Conservation (phyloP, 2,797 vertebrate genomes). For the Intellagama lesueurii region DNA sequence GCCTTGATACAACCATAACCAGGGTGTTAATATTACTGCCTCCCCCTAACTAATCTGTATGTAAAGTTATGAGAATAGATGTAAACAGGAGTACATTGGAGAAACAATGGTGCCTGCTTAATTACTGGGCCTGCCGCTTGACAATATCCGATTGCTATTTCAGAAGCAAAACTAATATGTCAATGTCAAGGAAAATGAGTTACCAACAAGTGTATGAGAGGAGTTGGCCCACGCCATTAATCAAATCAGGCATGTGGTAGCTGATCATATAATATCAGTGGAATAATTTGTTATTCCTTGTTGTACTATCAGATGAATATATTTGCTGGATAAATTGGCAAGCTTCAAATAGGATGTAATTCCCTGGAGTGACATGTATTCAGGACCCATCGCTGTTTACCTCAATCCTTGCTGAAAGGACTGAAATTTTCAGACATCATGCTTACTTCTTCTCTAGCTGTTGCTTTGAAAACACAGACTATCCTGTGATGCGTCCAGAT, state of each 20-base stretch:
- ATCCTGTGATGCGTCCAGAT: slow-evolving; percentile 22
- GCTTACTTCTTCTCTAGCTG: slow-evolving; percentile 25
- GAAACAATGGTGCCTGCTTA: slow-evolving; percentile 22
- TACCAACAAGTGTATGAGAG: slow-evolving; percentile 8
- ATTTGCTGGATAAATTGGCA: slow-evolving; percentile 23
- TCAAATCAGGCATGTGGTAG: slow-evolving; percentile 18
- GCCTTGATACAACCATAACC: not conserved
- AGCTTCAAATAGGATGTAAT: not conserved
- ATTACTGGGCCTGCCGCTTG: slow-evolving; percentile 7
- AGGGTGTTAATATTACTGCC: not conserved
- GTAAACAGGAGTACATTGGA: slow-evolving; percentile 17
- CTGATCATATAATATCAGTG: slow-evolving; percentile 23
- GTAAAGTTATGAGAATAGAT: slow-evolving; percentile 27
- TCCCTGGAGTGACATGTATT: slow-evolving; percentile 1
- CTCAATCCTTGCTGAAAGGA: slow-evolving; percentile 25
- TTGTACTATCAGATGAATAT: slow-evolving; percentile 26
- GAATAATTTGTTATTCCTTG: slow-evolving; percentile 29
- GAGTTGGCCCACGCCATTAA: slow-evolving; percentile 23
- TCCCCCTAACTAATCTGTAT: slow-evolving; percentile 11
- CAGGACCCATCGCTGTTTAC: slow-evolving; percentile 2
- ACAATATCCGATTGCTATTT: not conserved
- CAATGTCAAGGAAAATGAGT: slow-evolving; percentile 23
- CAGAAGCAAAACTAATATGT: slow-evolving; percentile 23
- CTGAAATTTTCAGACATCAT: not conserved
- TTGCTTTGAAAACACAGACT: slow-evolving; percentile 26